A percentile compares a stretch with the other conserved stretches of the same genome.
Evolutionary conservation across 2,797 vertebrate genomes (phyloP).

Genomic region (Gorsachius magnificus): DNA sequence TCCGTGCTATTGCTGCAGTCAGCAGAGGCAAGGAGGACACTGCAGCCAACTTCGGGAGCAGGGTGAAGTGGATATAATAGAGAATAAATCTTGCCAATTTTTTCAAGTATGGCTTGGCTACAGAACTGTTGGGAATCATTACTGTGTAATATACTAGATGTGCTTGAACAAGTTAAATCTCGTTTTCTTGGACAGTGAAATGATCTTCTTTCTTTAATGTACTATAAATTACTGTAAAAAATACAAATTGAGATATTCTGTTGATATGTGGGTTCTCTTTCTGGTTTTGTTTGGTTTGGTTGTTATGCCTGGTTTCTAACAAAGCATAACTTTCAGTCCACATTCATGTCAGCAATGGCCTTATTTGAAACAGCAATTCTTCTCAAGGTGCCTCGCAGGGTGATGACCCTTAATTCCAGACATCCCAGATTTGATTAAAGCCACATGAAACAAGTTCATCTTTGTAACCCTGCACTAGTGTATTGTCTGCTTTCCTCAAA

Average conservation of each 20-base stretch:
- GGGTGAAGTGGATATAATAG: neutral
- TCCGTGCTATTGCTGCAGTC: neutral
- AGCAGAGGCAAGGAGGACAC: neutral
- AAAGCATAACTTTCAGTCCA: slow-evolving; percentile 39
- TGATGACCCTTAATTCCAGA: slow-evolving; percentile 45
- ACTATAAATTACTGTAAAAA: slow-evolving; percentile 14
- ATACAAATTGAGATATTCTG: slow-evolving; percentile 21
- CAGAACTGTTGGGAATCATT: neutral
- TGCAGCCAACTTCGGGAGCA: neutral
- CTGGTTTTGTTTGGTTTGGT: slow-evolving; percentile 56
- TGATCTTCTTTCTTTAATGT: neutral
- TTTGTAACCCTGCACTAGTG: neutral
- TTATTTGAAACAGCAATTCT: slow-evolving; percentile 57
- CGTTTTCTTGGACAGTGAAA: slow-evolving; percentile 35
- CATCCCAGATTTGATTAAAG: slow-evolving; percentile 58
- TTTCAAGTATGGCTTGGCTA: slow-evolving; percentile 1
- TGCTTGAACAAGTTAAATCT: slow-evolving; percentile 2
- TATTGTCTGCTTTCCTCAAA: neutral
- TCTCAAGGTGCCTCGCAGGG: slow-evolving; percentile 50
- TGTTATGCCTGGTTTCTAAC: slow-evolving; percentile 51
- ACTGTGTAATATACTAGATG: neutral
- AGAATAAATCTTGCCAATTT: neutral
- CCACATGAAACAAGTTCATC: slow-evolving; percentile 55
- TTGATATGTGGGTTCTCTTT: slow-evolving; percentile 37
- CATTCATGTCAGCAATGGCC: slow-evolving; percentile 41